These are phyloP conservation scores for Excalfactoria chinensis DNA, from an alignment of 2,113 vertebrate genomes.

Conservation along the genomic window DNA sequence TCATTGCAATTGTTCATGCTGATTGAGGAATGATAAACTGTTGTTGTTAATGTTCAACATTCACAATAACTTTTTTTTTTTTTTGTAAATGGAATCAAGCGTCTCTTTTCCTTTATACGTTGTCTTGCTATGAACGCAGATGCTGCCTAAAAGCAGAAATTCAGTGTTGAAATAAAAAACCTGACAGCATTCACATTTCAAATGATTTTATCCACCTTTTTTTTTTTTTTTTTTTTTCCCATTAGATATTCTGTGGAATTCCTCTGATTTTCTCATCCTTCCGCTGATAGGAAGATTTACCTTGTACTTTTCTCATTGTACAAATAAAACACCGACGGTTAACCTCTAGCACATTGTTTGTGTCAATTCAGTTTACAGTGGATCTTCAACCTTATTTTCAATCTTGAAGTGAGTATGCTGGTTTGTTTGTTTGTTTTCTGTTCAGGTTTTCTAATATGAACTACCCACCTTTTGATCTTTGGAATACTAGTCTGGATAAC, in stretches of 20 bases:
- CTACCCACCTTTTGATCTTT: background rate
- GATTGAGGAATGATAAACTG: background rate
- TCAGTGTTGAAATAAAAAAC: background rate
- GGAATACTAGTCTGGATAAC: rapidly evolving
- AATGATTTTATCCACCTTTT: background rate
- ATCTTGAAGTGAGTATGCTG: background rate
- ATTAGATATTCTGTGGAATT: background rate
- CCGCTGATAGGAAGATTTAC: background rate
- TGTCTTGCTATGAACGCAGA: rapidly evolving
- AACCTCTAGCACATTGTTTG: background rate
- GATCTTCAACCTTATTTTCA: background rate
- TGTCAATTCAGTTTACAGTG: background rate
- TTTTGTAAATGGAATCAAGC: background rate
- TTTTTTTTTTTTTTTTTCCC: background rate
- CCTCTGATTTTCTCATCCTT: background rate
- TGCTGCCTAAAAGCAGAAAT: background rate
- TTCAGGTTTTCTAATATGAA: background rate
- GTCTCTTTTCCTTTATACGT: background rate
- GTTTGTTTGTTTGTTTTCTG: background rate
- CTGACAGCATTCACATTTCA: background rate
- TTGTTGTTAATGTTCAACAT: background rate
- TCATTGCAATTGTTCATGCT: background rate
- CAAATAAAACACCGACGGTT: background rate
- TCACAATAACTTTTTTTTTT: background rate
- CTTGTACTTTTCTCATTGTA: background rate